Evolutionary conservation across 2,113 vertebrate species (phyloP), one percentile per base, ranked within the genome.

Genomic region (Cyanistes caeruleus): DNA sequence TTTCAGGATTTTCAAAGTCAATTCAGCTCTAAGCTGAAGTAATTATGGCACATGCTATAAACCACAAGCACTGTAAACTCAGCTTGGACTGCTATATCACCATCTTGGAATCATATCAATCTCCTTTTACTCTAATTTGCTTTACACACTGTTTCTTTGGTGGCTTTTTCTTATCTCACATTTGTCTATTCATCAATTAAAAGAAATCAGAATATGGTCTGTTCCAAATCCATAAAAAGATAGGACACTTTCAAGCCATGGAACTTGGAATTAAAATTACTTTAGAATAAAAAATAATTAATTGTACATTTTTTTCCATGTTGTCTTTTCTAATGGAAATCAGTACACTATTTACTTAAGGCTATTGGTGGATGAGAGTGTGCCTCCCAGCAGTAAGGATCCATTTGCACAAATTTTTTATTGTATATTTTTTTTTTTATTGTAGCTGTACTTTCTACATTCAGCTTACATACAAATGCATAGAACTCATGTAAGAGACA

Each of bases 1-100:
- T 94, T 95, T 83, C 75, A 94, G 75, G 74, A 91, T 92, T 96
- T 95, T 96, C 89, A 83, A 90, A 94, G 86, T 86, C 87, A 90
- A 33, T 95, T 95, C 91, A 87, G 41, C 39, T 84, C 85, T 96
- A 95, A 94, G 62, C 86, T 95, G 93, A 91, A 94, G 78, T 94
- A 96, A 95, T 96, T 96, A 83, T 72, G 72, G 68, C 86, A 80
- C 62, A 70, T 91, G 58, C 60, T 87, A 82, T 91, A 95, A 97
- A 94, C 81, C 90, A 87, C 53, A 91, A 87, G 59, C 85, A 17
- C 81, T 93, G 93, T 95, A 95, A 96, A 91, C 72, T 93, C 90
- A 92, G 73, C 84, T 73, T 76, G 84, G 91, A 84, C 86, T 92
- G 56, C 84, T 95, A 4, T 82, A 94, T 93, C 92, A 77, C 90